Base-by-base conservation (phyloP, 2,888 invertebrate genomes). In the Zele albiditarsus region DNA sequence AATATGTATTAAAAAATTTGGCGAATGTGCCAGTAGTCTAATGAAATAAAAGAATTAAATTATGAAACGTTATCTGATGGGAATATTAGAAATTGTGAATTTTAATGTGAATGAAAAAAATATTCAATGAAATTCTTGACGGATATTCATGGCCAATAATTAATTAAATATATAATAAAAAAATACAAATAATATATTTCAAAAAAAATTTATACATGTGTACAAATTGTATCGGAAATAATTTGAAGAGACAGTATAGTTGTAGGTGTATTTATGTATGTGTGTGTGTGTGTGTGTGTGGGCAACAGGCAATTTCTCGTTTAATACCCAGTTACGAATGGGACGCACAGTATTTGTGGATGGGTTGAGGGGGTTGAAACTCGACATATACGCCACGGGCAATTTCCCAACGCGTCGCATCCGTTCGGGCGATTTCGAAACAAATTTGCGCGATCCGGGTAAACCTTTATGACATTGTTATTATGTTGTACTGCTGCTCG, bases 401-500 rank as follows among this genome's bases (percentile, higher is more conserved):
- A 53, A 53, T 53, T 53, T 53, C 53, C 53, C 53, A 53, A 53
- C 20, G 53, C 53, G 53, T 23, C 53, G 53, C 53, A 53, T 53
- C 53, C 53, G 53, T 53, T 53, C 53, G 53, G 53, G 53, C 53
- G 53, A 53, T 53, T 53, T 53, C 53, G 53, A 23, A 53, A 53
- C 53, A 53, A 53, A 53, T 53, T 53, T 53, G 53, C 53, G 20
- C 53, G 53, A 53, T 53, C 53, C 53, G 23, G 53, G 23, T 53
- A 53, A 53, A 53, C 53, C 53, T 53, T 53, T 53, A 53, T 20
- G 53, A 53, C 53, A 53, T 53, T 53, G 53, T 53, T 53, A 53
- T 53, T 53, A 53, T 53, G 20, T 53, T 53, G 2, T 53, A 53
- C 20, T 53, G 53, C 8, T 53, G 20, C 10, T 53, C 20, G 53